Percentiles rank a stretch among this genome's conserved stretches.
phyloP scores from a whole-genome alignment of 2,113 vertebrate genomes.

The Odocoileus hemionus region DNA sequence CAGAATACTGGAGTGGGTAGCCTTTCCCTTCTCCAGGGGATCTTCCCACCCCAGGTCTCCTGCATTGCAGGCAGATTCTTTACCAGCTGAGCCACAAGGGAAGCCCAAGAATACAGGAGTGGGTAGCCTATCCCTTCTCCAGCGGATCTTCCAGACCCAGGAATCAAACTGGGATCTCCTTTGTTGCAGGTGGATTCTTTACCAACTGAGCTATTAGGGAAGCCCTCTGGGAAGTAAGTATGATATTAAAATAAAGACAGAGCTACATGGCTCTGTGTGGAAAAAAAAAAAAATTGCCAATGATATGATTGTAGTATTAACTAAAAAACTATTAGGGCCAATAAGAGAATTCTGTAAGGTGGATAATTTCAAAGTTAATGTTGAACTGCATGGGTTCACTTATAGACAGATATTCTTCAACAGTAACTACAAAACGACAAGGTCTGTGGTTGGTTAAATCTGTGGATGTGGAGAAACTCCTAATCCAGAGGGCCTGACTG shows the following conservation, averaged over 20 bases:
- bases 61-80: neutral
- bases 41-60: neutral
- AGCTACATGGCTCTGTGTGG: neutral
- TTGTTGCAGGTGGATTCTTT: neutral
- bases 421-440: neutral
- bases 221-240: neutral
- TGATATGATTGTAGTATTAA: neutral
- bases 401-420: neutral
- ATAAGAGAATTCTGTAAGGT: constrained; percentile 1
- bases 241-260: neutral
- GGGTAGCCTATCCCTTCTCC: neutral
- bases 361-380: neutral
- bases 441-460: neutral
- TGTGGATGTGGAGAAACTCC: neutral
- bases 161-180: neutral
- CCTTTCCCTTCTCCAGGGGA: neutral
- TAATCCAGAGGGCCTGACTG: neutral
- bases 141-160: neutral
- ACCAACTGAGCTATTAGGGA: neutral
- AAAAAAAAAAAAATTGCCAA: neutral
- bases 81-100: neutral
- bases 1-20: neutral
- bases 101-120: neutral
- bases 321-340: neutral
- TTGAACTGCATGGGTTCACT: neutral